A percentile compares a stretch with the other conserved stretches of the same genome.
These are phyloP conservation scores for Apaloderma vittatum DNA, from an alignment of 2,113 vertebrate species.

Conservation along the genomic window DNA sequence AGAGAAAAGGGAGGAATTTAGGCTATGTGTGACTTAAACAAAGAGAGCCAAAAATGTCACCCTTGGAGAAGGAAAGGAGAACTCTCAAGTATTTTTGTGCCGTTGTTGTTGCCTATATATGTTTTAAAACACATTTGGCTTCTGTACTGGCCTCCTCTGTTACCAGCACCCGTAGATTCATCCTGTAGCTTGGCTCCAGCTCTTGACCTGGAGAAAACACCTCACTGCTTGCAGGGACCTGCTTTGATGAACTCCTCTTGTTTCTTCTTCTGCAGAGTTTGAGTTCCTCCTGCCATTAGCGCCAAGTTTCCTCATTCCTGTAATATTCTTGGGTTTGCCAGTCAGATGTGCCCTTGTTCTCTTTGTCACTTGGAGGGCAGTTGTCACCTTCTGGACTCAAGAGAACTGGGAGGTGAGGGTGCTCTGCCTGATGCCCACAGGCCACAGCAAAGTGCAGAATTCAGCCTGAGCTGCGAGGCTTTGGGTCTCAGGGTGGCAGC, in stretches of 20 bases:
- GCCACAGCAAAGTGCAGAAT: rapidly evolving
- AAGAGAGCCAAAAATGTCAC: background rate
- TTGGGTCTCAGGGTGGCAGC: rapidly evolving
- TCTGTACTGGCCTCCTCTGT: background rate
- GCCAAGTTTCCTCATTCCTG: background rate
- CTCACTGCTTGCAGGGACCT: background rate
- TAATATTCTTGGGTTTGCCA: background rate
- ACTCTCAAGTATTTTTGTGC: background rate
- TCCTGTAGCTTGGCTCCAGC: background rate
- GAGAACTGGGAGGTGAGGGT: background rate
- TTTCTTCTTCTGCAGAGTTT: background rate
- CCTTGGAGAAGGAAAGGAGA: background rate
- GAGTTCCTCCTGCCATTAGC: background rate
- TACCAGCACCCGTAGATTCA: background rate
- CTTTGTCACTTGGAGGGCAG: background rate
- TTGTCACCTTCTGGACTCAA: background rate
- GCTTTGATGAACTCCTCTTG: background rate
- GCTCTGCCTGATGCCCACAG: rapidly evolving
- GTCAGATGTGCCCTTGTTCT: background rate
- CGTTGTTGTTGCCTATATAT: background rate
- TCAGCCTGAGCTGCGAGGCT: rapidly evolving
- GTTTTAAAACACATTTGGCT: constrained; percentile 9
- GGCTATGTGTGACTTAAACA: background rate
- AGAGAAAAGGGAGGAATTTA: background rate
- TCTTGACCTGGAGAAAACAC: background rate